These are phyloP conservation scores for Lasioglossum oenotherae DNA, from an alignment of 2,888 invertebrate genomes.

Conservation along the genomic window DNA sequence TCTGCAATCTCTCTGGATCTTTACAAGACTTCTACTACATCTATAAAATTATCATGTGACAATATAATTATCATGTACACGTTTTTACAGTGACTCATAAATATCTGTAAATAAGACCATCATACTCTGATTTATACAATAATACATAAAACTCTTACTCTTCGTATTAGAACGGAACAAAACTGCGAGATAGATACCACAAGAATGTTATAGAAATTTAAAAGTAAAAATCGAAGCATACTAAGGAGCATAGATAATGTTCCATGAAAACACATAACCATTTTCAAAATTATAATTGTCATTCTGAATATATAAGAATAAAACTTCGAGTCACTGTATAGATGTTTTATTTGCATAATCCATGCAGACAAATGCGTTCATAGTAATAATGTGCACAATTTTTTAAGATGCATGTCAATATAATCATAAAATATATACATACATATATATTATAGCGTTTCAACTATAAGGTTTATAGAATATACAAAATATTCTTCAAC, in stretches of 20 bases:
- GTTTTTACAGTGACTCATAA: not conserved
- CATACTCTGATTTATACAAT: not conserved
- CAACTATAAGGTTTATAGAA: not conserved
- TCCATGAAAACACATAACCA: not conserved
- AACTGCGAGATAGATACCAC: not conserved
- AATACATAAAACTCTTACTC: not conserved
- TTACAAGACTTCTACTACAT: constrained; percentile 17
- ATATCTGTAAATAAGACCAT: not conserved
- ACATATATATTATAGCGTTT: not conserved
- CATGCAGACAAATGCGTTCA: constrained; percentile 9
- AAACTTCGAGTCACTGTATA: constrained; percentile 1
- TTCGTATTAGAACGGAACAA: not conserved
- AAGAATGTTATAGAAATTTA: not conserved
- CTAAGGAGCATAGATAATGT: not conserved
- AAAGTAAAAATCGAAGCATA: not conserved
- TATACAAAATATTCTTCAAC: not conserved
- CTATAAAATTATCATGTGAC: constrained; percentile 27
- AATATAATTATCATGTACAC: constrained; percentile 33
- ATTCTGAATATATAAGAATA: not conserved
- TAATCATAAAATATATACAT: not conserved
- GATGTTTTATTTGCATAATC: constrained; percentile 34
- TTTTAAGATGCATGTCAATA: not conserved
- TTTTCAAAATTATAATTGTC: not conserved
- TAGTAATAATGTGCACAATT: constrained; percentile 16
- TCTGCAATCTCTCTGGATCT: constrained; percentile 24